These are phyloP conservation scores for Caenorhabditis inopinata DNA, from an alignment of 1,140 invertebrate species.

Conservation along the genomic window DNA sequence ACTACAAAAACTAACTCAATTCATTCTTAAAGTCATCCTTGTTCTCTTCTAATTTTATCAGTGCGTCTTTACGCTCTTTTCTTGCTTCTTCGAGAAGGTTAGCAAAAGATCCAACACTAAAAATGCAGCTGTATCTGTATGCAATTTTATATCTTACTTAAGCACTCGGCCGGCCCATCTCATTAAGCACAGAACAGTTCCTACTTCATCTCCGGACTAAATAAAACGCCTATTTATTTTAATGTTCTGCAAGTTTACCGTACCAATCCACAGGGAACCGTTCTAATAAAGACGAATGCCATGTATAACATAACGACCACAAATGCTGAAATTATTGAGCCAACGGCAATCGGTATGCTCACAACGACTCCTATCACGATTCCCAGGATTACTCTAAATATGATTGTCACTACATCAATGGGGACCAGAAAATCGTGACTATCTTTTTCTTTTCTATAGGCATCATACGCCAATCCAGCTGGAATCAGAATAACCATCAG, in stretches of 20 bases:
- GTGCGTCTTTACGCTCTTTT: neutral
- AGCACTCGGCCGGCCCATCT: neutral
- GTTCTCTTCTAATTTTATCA: neutral
- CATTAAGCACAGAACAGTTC: neutral
- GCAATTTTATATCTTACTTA: neutral
- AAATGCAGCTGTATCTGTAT: too few relatives aligned
- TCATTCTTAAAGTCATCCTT: slow-evolving; percentile 1
- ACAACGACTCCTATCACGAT: neutral
- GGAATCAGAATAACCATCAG: neutral
- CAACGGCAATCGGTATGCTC: neutral
- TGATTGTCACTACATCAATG: neutral
- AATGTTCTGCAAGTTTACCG: neutral
- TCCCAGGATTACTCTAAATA: neutral
- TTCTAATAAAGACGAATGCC: neutral
- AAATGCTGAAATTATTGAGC: slow-evolving; percentile 7
- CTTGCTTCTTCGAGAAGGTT: neutral
- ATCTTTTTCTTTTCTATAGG: neutral
- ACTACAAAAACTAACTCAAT: neutral
- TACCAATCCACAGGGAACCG: neutral
- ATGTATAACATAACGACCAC: neutral
- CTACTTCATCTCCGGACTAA: neutral
- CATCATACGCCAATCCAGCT: neutral
- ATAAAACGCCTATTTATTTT: neutral
- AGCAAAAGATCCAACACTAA: neutral
- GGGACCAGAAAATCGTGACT: slow-evolving; percentile 11